phyloP scores from a whole-genome alignment of 2,113 vertebrate species.

The Myotis davidii region DNA sequence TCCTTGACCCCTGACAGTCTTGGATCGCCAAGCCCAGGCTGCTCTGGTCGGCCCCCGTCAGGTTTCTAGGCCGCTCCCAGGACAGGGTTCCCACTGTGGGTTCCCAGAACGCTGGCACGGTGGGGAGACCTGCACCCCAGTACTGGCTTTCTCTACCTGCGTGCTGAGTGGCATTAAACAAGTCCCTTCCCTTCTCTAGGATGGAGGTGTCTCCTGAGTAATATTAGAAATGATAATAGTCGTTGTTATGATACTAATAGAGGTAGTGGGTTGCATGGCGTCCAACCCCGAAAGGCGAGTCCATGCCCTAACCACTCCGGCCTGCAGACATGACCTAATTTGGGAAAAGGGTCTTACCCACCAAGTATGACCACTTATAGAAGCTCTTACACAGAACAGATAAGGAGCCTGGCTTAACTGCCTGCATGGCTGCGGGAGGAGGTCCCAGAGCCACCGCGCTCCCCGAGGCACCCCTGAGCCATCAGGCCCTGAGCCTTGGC shows the following conservation, averaged over 20 bases:
- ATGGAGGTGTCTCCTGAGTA: neutral
- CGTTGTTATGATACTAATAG: neutral
- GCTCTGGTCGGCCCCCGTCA: neutral
- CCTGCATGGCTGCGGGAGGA: no score
- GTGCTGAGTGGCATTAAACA: neutral
- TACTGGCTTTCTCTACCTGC: neutral
- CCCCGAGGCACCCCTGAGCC: rapidly evolving
- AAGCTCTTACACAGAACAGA: neutral
- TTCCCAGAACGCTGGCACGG: neutral
- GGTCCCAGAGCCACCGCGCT: no score
- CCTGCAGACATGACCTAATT: neutral
- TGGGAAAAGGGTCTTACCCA: neutral
- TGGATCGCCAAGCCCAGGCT: neutral
- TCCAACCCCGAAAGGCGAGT: neutral
- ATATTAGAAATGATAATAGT: neutral
- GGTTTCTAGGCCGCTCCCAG: rapidly evolving
- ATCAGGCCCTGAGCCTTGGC: neutral
- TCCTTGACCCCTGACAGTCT: neutral
- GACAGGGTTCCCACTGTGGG: neutral
- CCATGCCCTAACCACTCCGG: no score
- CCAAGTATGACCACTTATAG: neutral
- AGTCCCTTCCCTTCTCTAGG: neutral
- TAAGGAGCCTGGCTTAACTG: neutral
- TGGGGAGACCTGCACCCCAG: neutral
- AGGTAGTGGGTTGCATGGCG: neutral